These are phyloP conservation scores for Anser brachyrhynchus DNA, from an alignment of 2,113 vertebrate species.

Conservation along the genomic window DNA sequence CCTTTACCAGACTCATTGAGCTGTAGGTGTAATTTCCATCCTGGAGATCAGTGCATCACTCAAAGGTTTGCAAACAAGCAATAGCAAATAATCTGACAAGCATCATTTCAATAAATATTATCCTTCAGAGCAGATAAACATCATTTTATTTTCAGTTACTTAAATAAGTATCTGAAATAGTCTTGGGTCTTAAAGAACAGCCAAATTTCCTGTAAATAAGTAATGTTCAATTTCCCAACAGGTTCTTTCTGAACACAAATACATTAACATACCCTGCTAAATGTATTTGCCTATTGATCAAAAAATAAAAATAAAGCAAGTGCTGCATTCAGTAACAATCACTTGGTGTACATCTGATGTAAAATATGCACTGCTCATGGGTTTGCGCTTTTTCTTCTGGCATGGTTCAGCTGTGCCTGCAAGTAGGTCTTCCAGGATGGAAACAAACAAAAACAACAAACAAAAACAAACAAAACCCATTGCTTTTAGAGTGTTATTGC, in stretches of 20 bases:
- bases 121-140: neutral
- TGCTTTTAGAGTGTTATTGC: neutral
- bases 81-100: neutral
- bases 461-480: neutral
- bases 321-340: neutral
- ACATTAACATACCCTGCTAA: neutral
- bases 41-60: neutral
- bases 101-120: neutral
- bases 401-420: neutral
- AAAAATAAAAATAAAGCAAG: neutral
- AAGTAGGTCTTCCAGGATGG: neutral
- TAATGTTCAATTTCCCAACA: neutral
- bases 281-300: neutral
- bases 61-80: neutral
- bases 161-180: neutral
- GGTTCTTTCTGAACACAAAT: neutral
- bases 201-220: neutral
- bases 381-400: neutral
- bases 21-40: neutral
- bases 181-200: neutral
- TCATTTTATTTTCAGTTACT: neutral
- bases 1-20: neutral
- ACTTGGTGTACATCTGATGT: neutral
- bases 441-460: neutral
- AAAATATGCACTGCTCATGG: neutral